Conservation (phyloP, 2,888 invertebrate genomes). For the Drosophila yooni region DNA sequence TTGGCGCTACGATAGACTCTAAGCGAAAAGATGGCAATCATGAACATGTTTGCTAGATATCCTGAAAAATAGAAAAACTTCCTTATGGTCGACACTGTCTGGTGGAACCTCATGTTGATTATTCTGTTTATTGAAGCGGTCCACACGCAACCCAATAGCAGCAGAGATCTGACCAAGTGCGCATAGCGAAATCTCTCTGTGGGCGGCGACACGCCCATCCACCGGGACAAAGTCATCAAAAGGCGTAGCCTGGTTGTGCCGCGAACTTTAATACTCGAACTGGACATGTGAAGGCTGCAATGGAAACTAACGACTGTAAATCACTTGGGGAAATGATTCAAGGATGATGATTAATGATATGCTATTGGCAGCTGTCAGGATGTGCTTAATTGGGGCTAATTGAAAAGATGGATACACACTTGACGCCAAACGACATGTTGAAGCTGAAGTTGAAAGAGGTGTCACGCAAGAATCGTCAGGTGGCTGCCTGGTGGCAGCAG, state of each 20-base stretch:
- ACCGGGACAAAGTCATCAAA: conserved; percentile 30
- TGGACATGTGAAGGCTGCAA: conserved; percentile 31
- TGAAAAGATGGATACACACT: background rate
- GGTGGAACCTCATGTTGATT: conserved; percentile 21
- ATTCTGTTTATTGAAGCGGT: conserved; percentile 28
- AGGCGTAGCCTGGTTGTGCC: conserved; percentile 9
- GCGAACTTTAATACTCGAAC: conserved; percentile 6
- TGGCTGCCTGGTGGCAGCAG: conserved; percentile 6
- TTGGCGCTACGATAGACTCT: conserved; percentile 21
- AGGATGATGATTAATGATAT: conserved; percentile 46
- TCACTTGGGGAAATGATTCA: background rate
- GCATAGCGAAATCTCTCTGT: background rate
- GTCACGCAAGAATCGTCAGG: conserved; percentile 5
- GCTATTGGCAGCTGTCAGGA: background rate
- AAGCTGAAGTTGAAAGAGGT: conserved; percentile 23
- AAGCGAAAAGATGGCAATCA: conserved; percentile 35
- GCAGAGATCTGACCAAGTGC: conserved; percentile 47
- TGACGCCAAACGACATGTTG: conserved; percentile 43
- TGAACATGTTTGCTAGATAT: conserved; percentile 57
- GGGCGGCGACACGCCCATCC: conserved; percentile 47
- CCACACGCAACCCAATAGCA: conserved; percentile 50
- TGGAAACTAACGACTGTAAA: conserved; percentile 32
- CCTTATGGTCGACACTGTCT: conserved; percentile 44
- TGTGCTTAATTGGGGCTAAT: conserved; percentile 13
- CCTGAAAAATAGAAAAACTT: conserved; percentile 55